These are phyloP conservation scores for Dolichallabes microphthalmus DNA, from an alignment of 2,113 vertebrate species.

Conservation along the genomic window DNA sequence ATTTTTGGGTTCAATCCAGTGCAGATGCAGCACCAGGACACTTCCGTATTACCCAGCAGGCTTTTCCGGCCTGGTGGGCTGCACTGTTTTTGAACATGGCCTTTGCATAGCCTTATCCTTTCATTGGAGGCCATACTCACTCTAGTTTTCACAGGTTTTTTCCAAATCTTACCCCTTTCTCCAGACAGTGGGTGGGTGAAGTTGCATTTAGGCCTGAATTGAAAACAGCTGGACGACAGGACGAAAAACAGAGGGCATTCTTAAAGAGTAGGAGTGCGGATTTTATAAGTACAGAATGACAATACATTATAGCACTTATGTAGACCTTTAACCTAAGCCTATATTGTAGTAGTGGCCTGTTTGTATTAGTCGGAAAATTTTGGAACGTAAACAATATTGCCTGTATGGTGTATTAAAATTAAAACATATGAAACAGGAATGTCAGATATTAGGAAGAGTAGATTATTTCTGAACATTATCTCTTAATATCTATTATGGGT, in stretches of 20 bases:
- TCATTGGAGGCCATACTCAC: conserved; percentile 58
- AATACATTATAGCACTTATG: not conserved
- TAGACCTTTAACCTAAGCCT: too few relatives aligned
- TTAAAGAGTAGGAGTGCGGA: conserved; percentile 8
- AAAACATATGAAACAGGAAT: not conserved
- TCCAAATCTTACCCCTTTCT: conserved; percentile 60
- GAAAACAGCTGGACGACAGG: conserved; percentile 60
- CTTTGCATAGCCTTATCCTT: conserved; percentile 55
- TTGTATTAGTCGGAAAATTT: too few relatives aligned
- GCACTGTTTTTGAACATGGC: conserved; percentile 49
- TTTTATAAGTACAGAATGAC: not conserved
- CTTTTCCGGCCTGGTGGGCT: conserved; percentile 42
- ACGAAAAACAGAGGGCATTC: not conserved
- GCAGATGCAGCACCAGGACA: conserved; percentile 48
- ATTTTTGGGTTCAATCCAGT: conserved; percentile 30
- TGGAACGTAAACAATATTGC: not conserved
- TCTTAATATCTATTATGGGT: not conserved
- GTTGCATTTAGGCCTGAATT: conserved; percentile 58
- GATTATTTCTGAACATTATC: not conserved
- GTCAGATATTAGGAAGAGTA: not conserved
- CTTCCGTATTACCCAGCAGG: conserved; percentile 54
- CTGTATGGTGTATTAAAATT: not conserved
- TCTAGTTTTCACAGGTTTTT: conserved; percentile 37
- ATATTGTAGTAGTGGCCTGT: not conserved
- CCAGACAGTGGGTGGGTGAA: conserved; percentile 58